A percentile compares a stretch with the other conserved stretches of the same genome.
These are phyloP conservation scores for Oryctolagus cuniculus DNA, from an alignment of 2,113 vertebrate species.

Conservation along the genomic window mOryCun1.1 NC_091453.1:3813001-3813500, in stretches of 20 bases:
- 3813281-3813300: not conserved
- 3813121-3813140: constrained; percentile 70
- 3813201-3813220: constrained; percentile 72
- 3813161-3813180: constrained; percentile 59
- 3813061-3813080: constrained; percentile 71
- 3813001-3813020: constrained; percentile 77
- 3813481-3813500: constrained; percentile 57
- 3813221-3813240: constrained; percentile 32
- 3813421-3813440: constrained; percentile 42
- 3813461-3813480: constrained; percentile 37
- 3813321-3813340: not conserved
- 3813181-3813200: constrained; percentile 66
- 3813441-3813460: constrained; percentile 64
- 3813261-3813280: constrained; percentile 49
- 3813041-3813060: constrained; percentile 76
- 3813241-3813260: constrained; percentile 28
- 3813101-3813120: constrained; percentile 62
- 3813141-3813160: constrained; percentile 54
- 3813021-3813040: constrained; percentile 86
- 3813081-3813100: constrained; percentile 64
- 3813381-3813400: constrained; percentile 57
- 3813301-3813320: constrained; percentile 21
- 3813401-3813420: constrained; percentile 42
- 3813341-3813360: constrained; percentile 42
- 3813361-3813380: not conserved